A percentile compares a stretch with the other conserved stretches of the same genome.
These are phyloP conservation scores for Propithecus perrieri DNA, from an alignment of 2,797 vertebrate species.

Conservation along the genomic window DNA sequence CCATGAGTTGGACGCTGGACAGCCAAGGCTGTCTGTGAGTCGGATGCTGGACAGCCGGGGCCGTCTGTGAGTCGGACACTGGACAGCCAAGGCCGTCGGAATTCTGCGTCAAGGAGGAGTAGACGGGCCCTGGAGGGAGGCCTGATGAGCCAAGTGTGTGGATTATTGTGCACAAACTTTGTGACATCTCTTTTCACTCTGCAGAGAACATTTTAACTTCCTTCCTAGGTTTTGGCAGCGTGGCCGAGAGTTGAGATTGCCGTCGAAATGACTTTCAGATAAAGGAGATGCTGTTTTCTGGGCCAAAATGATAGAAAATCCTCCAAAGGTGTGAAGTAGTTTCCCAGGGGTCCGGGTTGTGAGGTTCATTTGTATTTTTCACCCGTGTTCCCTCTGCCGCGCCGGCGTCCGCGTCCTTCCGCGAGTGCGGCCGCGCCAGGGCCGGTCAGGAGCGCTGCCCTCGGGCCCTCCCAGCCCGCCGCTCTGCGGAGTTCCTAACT, in stretches of 20 bases:
- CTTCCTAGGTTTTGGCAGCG: background rate
- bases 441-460: background rate
- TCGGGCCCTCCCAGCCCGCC: background rate
- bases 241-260: background rate
- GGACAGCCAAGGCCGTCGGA: background rate
- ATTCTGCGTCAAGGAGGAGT: background rate
- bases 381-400: background rate
- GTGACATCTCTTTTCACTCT: background rate
- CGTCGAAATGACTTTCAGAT: background rate
- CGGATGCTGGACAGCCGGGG: too few species aligned
- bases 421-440: background rate
- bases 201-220: background rate
- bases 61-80: background rate
- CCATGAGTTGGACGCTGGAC: too few species aligned
- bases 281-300: background rate
- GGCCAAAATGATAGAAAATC: background rate
- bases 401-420: too few species aligned
- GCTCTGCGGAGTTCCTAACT: constrained; percentile 26
- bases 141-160: background rate
- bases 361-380: background rate
- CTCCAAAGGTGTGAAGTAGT: background rate
- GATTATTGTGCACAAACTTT: background rate
- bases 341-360: background rate
- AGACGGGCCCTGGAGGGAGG: background rate
- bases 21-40: too few species aligned